These are phyloP conservation scores for Halocynthia aurantium DNA, from an alignment of 23 tunicate species.

Conservation along the genomic window DNA sequence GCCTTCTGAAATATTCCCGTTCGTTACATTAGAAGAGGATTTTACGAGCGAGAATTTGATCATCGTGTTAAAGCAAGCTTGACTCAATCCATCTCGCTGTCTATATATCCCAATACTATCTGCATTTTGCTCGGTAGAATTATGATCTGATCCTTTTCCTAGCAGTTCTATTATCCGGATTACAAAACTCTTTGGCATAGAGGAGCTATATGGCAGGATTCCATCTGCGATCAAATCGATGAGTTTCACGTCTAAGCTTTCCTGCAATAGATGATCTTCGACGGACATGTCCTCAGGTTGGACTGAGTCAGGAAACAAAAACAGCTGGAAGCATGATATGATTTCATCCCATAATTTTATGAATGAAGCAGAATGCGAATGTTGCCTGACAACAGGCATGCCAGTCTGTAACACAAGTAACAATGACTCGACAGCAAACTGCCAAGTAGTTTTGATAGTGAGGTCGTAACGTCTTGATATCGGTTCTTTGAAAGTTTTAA, in stretches of 20 bases:
- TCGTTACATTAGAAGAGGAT: slow-evolving; percentile 2
- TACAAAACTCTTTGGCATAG: slow-evolving; percentile 68
- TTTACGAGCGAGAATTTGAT: slow-evolving; percentile 68
- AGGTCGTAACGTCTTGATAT: slow-evolving; percentile 32
- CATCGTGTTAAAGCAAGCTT: slow-evolving; percentile 75
- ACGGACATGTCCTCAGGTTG: slow-evolving; percentile 47
- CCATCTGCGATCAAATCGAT: slow-evolving; percentile 60
- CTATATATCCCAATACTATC: slow-evolving; percentile 24
- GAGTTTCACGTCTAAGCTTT: slow-evolving; percentile 59
- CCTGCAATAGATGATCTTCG: slow-evolving; percentile 54
- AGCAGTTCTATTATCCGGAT: slow-evolving; percentile 40
- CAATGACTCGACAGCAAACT: slow-evolving; percentile 70
- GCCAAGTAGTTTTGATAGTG: slow-evolving; percentile 54
- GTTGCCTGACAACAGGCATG: slow-evolving; percentile 85
- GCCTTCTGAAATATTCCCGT: slow-evolving; percentile 13
- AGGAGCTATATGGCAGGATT: slow-evolving; percentile 68
- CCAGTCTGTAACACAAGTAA: slow-evolving; percentile 75
- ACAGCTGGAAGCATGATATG: slow-evolving; percentile 67
- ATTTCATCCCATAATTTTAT: slow-evolving; percentile 85
- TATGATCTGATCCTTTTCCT: slow-evolving; percentile 65
- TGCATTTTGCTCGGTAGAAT: slow-evolving; percentile 41
- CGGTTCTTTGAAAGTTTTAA: slow-evolving; percentile 43
- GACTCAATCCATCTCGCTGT: slow-evolving; percentile 50
- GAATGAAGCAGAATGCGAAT: slow-evolving; percentile 65
- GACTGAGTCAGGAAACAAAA: slow-evolving; percentile 44